Base-by-base conservation (phyloP, 2,797 vertebrate genomes). In the Centropyge bicolor region DNA sequence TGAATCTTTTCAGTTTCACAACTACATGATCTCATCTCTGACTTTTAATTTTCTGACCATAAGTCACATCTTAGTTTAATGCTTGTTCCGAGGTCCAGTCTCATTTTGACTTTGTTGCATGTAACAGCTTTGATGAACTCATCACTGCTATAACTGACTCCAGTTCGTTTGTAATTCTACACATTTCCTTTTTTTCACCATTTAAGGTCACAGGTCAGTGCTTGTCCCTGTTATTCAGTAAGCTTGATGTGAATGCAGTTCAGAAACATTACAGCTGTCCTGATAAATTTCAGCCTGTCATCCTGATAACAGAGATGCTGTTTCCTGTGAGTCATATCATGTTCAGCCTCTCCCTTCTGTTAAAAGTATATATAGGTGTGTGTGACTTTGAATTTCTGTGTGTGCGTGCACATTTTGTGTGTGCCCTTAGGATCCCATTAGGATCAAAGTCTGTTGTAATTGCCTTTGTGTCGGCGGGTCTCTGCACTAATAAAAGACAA, bases 381-480 rank as follows among this genome's bases (percentile, higher is more conserved):
- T 56, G 13, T 45, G 12, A 36, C 55, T 57, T 57, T 57, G 27
- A 36, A 14, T 13, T 1, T 45, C 1, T 20, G 24, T 12, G 16
- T 40, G n/a, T 70, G 59, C 56, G 80, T 61, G 70, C 49, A 36
- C 38, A 57, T 85, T 85, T 55, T 70, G 57, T 71, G 61, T 22
- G 51, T 68, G 73, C 80, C 84, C 80, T 81, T 68, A 82, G 67
- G 81, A 86, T 86, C 84, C 71, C 74, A 74, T 89, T 83, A 85
- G 87, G 87, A 92, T 93, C 90, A 93, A 92, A 94, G 91, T 90
- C 83, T 83, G 74, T 68, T 69, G 85, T 92, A 91, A 88, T 91
- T 92, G 87, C 89, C 91, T 93, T 90, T 93, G 92, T 92, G 90
- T 93, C 81, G 24, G 80, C 41, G 66, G 84, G 86, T 89, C 88